These are phyloP conservation scores for Petroica traversi DNA, from an alignment of 2,113 vertebrate species.

Conservation along the genomic window DNA sequence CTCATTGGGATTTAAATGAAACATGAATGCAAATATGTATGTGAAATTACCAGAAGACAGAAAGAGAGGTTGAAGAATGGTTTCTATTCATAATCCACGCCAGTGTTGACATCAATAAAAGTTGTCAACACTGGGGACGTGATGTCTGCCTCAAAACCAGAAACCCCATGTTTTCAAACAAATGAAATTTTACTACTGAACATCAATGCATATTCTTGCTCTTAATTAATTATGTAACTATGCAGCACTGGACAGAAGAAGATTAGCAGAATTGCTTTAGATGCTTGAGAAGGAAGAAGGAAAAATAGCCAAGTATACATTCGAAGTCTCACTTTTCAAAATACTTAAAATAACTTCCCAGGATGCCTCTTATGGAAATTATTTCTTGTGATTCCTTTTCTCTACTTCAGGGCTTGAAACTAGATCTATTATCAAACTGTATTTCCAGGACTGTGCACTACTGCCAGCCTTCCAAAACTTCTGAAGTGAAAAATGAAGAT, in stretches of 20 bases:
- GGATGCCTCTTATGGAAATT: not conserved
- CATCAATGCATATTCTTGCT: not conserved
- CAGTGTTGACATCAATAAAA: not conserved
- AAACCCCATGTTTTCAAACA: not conserved
- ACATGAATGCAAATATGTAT: not conserved
- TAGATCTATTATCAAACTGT: not conserved
- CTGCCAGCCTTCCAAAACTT: not conserved
- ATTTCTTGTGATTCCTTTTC: not conserved
- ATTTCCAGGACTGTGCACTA: not conserved
- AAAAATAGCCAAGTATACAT: not conserved
- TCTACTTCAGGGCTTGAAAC: not conserved
- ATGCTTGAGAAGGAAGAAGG: not conserved
- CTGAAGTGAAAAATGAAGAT: not conserved
- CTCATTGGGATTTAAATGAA: not conserved
- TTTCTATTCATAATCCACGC: not conserved
- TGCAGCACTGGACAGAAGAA: not conserved
- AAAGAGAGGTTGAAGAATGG: not conserved
- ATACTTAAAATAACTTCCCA: not conserved
- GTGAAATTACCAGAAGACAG: not conserved
- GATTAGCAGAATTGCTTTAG: not conserved
- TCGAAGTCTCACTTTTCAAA: not conserved
- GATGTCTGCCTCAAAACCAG: not conserved
- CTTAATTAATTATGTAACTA: not conserved
- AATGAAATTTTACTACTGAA: not conserved
- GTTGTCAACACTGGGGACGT: rapidly evolving